Evolutionary conservation across 2,113 vertebrate genomes (phyloP).

Genomic region (Thomomys bottae): DNA sequence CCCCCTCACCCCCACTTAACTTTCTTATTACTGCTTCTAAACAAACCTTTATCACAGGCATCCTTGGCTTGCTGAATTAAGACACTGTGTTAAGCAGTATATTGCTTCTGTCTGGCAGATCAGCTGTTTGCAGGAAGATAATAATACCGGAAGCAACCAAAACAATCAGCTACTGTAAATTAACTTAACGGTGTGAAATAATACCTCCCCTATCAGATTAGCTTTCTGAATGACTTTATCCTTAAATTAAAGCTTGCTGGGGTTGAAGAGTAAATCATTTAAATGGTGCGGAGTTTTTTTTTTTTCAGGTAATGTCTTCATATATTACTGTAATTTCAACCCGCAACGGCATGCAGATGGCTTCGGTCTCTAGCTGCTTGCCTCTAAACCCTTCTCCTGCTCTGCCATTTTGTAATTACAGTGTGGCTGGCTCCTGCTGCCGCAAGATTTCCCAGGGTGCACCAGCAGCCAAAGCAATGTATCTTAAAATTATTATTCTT

Average conservation of each 20-base stretch:
- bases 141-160: constrained; percentile 89
- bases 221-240: constrained; percentile 90
- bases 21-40: constrained; percentile 90
- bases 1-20: constrained; percentile 86
- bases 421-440: constrained; percentile 83
- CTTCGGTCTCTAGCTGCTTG: constrained; percentile 85
- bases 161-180: constrained; percentile 91
- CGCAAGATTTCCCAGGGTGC: constrained; percentile 88
- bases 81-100: constrained; percentile 87
- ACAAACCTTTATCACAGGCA: constrained; percentile 90
- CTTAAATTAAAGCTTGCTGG: constrained; percentile 92
- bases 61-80: constrained; percentile 88
- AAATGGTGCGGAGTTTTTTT: constrained; percentile 86
- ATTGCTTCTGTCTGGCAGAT: constrained; percentile 90
- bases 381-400: constrained; percentile 84
- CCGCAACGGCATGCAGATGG: constrained; percentile 89
- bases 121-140: constrained; percentile 89
- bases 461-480: constrained; percentile 86
- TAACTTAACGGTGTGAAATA: constrained; percentile 92
- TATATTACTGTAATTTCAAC: constrained; percentile 91
- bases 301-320: constrained; percentile 90
- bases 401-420: constrained; percentile 91
- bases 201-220: constrained; percentile 90
- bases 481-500: constrained; percentile 91
- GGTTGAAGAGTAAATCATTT: constrained; percentile 90